Base-by-base conservation (phyloP, 2,113 vertebrate species). In the Turnix velox region DNA sequence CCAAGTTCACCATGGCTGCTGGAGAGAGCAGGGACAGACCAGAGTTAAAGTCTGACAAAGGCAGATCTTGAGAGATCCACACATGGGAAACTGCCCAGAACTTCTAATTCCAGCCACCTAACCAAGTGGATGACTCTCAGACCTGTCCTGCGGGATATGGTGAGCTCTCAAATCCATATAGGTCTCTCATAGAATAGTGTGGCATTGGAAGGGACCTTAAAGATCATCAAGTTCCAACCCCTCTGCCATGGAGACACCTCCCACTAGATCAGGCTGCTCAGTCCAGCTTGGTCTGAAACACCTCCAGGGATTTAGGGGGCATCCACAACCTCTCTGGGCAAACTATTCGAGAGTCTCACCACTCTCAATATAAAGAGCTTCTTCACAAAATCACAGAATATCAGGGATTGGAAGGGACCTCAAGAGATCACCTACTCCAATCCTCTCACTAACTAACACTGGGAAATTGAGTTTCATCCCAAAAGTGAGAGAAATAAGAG, bases 1-100 rank as follows among this genome's bases (percentile, higher is more conserved):
- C 54, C 1, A 99, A 93, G 85, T 98, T 99, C 91, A 98, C 97
- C 97, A 98, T 99, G 94, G 72, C 79, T 97, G 96, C 97, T 98
- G 92, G 30, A 55, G 79, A 78, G 25, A 48, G 75, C 87, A 88
- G 1, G 4, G 84, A 92, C 17, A 80, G 28, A 15, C 39, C 35
- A 52, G 39, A 65, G 16, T 31, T 48, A 68, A 14, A 14, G 27
- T 49, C 5, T 23, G 3, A 89, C 23, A 43, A 57, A 55, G 48
- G 18, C 28, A 39, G 42, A 62, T 42, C 39, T 6, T 18, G 2
- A 90, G 19, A 37, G 45, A 57, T 22, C 31, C 6, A 33, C 14
- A 59, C 19, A 30, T 3, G 7, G 27, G 58, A 68, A 55, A 27
- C 17, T 37, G 25, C 31, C 35, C 43, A 12, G 31, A 16, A 76